Percentiles rank a stretch among this genome's conserved stretches.
Evolutionary conservation across 2,888 invertebrate genomes (phyloP).

Genomic region (Pseudococcus jackbeardsleyi): DNA sequence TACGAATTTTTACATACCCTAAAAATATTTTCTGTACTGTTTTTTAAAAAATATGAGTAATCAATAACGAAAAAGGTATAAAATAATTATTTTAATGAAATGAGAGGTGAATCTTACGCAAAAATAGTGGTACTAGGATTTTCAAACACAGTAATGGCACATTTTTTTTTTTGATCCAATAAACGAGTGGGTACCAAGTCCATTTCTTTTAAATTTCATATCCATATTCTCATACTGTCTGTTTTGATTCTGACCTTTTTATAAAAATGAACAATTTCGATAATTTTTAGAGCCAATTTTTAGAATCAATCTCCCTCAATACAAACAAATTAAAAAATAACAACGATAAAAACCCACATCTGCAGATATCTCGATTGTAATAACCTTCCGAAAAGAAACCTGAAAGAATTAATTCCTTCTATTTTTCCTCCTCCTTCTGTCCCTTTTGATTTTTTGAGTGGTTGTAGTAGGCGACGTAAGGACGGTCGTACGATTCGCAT

Average conservation of each 20-base stretch:
- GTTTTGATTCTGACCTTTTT: neutral
- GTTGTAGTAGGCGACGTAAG: neutral
- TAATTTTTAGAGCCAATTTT: too few relatives aligned
- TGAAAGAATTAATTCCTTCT: neutral
- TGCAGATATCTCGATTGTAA: neutral
- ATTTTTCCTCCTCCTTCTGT: constrained; percentile 17
- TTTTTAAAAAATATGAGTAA: too few relatives aligned
- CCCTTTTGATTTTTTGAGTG: neutral
- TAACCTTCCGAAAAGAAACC: neutral
- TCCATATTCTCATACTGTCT: too few relatives aligned
- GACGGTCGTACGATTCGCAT: neutral
- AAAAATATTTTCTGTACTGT: too few relatives aligned
- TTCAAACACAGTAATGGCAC: neutral
- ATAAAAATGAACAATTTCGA: neutral
- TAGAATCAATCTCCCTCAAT: neutral
- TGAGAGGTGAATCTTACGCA: neutral
- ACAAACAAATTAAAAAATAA: neutral
- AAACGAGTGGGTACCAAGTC: too few relatives aligned
- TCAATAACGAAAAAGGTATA: neutral
- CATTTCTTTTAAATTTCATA: too few relatives aligned
- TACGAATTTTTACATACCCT: too few relatives aligned
- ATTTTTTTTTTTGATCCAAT: neutral
- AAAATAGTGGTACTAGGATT: too few relatives aligned
- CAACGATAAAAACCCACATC: neutral
- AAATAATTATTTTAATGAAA: neutral